phyloP scores from a whole-genome alignment of 2,888 invertebrate genomes.

The Drosophila recens region DNA sequence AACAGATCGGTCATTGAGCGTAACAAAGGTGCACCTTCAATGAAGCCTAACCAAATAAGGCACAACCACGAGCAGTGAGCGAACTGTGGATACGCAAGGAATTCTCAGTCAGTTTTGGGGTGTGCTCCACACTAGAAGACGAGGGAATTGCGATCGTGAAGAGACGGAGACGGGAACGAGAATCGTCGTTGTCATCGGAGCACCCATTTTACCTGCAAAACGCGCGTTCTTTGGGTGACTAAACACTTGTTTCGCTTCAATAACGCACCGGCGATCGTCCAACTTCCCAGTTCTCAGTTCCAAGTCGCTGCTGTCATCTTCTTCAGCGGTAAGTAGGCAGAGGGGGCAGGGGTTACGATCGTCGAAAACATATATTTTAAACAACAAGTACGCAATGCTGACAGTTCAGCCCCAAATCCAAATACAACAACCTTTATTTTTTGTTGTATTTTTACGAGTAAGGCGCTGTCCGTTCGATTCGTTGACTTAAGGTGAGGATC shows the following conservation, averaged over 20 bases:
- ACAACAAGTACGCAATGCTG: constrained; percentile 77
- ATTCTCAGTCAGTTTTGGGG: constrained; percentile 70
- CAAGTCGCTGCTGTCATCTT: constrained; percentile 66
- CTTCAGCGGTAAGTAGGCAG: constrained; percentile 29
- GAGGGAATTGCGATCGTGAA: background rate
- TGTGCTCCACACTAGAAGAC: constrained; percentile 59
- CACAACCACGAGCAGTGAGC: constrained; percentile 56
- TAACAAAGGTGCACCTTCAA: constrained; percentile 85
- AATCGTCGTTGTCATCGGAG: constrained; percentile 37
- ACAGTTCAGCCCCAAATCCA: constrained; percentile 64
- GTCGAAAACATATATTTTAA: constrained; percentile 68
- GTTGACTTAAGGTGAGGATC: constrained; percentile 73
- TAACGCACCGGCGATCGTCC: constrained; percentile 79
- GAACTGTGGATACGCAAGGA: constrained; percentile 35
- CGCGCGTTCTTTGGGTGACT: constrained; percentile 78
- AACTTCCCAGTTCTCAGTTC: constrained; percentile 28
- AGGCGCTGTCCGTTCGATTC: constrained; percentile 78
- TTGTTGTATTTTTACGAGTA: constrained; percentile 43
- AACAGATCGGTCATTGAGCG: constrained; percentile 79
- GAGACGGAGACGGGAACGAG: background rate
- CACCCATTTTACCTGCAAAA: constrained; percentile 77
- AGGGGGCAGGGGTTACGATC: constrained; percentile 36
- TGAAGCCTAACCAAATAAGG: constrained; percentile 84
- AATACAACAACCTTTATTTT: constrained; percentile 33
- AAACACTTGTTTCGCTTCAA: constrained; percentile 85